Evolutionary conservation across 1,140 invertebrate species (phyloP).

Genomic region (Lepidurus apus): DNA sequence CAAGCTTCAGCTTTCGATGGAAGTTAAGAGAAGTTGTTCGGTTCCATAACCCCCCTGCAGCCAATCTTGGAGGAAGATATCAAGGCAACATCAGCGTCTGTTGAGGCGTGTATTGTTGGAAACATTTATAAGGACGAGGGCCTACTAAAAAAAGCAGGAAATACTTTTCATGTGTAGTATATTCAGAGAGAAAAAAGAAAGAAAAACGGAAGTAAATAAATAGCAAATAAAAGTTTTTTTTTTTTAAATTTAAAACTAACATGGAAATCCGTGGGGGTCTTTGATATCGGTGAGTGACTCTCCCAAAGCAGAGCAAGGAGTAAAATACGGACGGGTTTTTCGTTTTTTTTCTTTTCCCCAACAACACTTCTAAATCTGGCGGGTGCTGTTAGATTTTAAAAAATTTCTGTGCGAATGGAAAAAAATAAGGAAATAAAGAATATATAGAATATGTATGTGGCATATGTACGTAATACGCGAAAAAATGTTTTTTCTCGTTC

Average conservation of each 20-base stretch:
- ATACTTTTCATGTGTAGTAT: not conserved
- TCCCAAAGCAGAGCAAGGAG: not conserved
- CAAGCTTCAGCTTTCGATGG: not conserved
- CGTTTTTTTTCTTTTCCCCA: not conserved
- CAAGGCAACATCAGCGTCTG: not conserved
- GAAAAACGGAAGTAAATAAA: not conserved
- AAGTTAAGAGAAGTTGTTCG: not conserved
- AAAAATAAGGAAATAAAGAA: not conserved
- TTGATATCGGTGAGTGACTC: not conserved
- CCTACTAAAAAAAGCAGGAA: not conserved
- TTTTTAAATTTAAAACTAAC: too few relatives aligned
- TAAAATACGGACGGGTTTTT: constrained; percentile 14
- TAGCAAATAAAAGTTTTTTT: not conserved
- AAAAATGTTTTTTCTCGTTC: not conserved
- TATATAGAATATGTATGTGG: not conserved
- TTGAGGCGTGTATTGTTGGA: constrained; percentile 10
- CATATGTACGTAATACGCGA: constrained; percentile 4
- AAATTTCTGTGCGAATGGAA: not conserved
- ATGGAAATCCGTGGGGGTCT: not conserved
- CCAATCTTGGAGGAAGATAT: not conserved
- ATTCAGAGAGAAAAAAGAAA: not conserved
- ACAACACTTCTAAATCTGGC: not conserved
- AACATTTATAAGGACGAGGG: constrained; percentile 1
- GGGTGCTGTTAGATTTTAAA: not conserved
- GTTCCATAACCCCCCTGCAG: not conserved